Evolutionary conservation across 2,888 invertebrate genomes (phyloP), one percentile per base, ranked within the genome.

Genomic region (Amitus sp.): DNA sequence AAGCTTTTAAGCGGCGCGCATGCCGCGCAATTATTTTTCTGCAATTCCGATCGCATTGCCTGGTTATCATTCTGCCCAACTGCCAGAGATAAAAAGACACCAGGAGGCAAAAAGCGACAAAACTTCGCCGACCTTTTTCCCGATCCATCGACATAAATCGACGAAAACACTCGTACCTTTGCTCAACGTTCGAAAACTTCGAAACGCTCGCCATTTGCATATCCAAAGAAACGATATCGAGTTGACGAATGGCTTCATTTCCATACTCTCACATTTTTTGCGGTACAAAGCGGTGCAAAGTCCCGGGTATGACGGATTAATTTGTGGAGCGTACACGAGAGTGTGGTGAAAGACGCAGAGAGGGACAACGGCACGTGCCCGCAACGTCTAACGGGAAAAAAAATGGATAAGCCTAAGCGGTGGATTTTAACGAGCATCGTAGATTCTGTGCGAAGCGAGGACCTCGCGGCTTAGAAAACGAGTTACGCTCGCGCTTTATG

Each of bases 401-500:
- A 23, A 23, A 23, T 23, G 23, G 23, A 23, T 23, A 23, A 23
- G 23, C 2, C 10, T 4, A 2, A 34, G 13, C 13, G 15, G 13
- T 37, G n/a, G 17, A 17, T 17, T 37, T 37, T 37, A 37, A 37
- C 37, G 37, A 37, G 37, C 37, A 9, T 30, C 30, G 30, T 9
- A 30, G 30, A 30, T 30, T 30, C 30, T n/a, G 7, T 23, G 7
- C 23, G 23, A 3, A 23, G 23, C 23, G 23, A 23, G 23, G 23
- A 23, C 7, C 23, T 23, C 23, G 23, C 23, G 23, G 23, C 13
- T 34, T 4, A 34, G 34, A 12, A 34, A 34, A 34, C 34, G 10
- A 34, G 34, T 34, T 9, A n/a, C n/a, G n/a, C n/a, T 13, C 47
- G 59, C 64, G 65, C 58, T 71, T 73, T 72, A 72, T 75, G 76